A percentile compares a stretch with the other conserved stretches of the same genome.
phyloP scores from a whole-genome alignment of 2,797 vertebrate species.

The Meriones psammophilus region DNA sequence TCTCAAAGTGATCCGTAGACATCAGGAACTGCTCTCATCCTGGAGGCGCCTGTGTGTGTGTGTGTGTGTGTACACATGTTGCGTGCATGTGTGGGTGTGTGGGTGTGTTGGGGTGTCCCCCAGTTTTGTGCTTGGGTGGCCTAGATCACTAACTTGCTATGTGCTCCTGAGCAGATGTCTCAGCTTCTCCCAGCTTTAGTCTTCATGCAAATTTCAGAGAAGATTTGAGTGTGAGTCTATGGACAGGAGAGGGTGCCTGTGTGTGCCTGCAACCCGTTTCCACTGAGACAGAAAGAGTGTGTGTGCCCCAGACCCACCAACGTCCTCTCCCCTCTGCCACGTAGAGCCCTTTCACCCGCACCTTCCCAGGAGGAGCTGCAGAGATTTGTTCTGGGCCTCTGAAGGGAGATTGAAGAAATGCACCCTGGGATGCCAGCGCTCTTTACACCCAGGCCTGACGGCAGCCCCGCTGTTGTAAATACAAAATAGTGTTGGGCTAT shows the following conservation, averaged over 20 bases:
- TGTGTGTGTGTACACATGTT: too few relatives aligned
- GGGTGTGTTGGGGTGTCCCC: rapidly evolving
- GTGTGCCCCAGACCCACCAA: background rate
- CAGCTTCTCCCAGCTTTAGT: background rate
- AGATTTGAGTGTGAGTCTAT: too few relatives aligned
- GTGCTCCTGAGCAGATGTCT: background rate
- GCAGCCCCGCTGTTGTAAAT: background rate
- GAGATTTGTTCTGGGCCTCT: background rate
- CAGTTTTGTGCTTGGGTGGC: background rate
- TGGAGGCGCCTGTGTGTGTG: background rate
- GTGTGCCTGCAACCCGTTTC: background rate
- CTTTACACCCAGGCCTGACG: background rate
- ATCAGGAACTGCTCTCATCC: background rate
- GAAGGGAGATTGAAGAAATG: background rate
- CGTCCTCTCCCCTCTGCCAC: too few relatives aligned
- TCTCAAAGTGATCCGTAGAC: background rate
- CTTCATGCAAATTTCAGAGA: background rate
- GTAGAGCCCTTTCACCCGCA: background rate
- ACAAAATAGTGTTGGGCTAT: too few relatives aligned
- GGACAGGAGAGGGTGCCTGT: rapidly evolving
- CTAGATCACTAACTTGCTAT: background rate
- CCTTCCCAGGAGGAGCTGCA: background rate
- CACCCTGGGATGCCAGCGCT: background rate
- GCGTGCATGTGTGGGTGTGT: too few relatives aligned
- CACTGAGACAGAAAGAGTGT: background rate